Evolutionary conservation across 2,888 invertebrate species (phyloP), one percentile per base, ranked within the genome.

Genomic region (Drosophila rubida): DNA sequence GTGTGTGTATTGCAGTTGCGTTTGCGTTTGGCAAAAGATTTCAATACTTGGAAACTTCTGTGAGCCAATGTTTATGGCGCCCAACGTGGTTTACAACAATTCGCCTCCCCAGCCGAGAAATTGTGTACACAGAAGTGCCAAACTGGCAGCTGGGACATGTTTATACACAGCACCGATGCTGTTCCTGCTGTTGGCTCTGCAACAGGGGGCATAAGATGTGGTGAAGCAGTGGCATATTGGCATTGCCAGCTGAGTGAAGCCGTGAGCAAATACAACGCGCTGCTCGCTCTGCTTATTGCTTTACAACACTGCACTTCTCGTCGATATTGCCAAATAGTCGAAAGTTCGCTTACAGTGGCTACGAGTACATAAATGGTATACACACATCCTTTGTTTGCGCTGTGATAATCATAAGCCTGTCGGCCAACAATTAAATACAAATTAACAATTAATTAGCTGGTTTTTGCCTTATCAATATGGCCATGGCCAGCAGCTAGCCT

Each of bases 41-140:
- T 81, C 80, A 81, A 85, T 82, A 73, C 73, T 79, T 71, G 67
- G 27, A 32, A 76, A 45, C 44, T 64, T 82, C 85, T 69, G 32
- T 32, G 32, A 66, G 66, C 69, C 78, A 80, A 78, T 85, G 82
- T 85, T 75, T 80, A 75, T 82, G 86, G 83, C 69, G 69, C 46
- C 76, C 73, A 75, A 65, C 62, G 73, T 72, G 75, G 68, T 78
- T 72, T 75, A 72, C 82, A 75, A 54, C 62, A 42, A 57, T 63
- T 55, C 69, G 39, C 45, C n/a, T 48, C 19, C 51, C 70, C 32
- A 53, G 37, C 37, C 48, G n/a, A 14, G 57, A 70, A 73, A 70
- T 66, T 62, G 61, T 61, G 73, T 63, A 72, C 62, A 64, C 61
- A 79, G 46, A 69, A 68, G 69, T 74, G 74, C 62, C 71, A 72